Conservation (phyloP, 2,888 invertebrate genomes). For the Megamerina dolium region DNA sequence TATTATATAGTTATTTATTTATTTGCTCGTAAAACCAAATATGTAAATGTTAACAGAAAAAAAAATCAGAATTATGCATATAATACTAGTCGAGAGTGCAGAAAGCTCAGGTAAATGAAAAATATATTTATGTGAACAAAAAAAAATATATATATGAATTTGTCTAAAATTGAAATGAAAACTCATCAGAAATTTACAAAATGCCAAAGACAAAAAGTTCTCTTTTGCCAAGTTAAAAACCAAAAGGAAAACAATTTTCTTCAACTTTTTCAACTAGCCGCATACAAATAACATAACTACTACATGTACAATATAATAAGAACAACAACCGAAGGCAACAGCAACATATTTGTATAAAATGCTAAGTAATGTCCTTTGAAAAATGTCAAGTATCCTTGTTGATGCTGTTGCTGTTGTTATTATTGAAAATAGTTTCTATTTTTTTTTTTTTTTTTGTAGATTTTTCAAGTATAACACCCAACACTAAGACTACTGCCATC, state of each 20-base stretch:
- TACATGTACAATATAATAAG: too few species aligned
- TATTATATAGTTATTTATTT: too few species aligned
- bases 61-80: too few species aligned
- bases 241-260: constrained; percentile 15
- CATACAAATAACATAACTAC: too few species aligned
- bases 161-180: constrained; percentile 10
- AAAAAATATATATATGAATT: constrained; percentile 8
- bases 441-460: constrained; percentile 6
- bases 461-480: too few species aligned
- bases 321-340: constrained; percentile 2
- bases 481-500: too few species aligned
- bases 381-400: constrained; percentile 18
- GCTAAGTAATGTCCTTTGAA: constrained; percentile 16
- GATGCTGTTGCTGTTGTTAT: constrained; percentile 3
- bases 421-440: constrained; percentile 12
- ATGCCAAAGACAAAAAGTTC: constrained; percentile 21
- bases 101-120: too few species aligned
- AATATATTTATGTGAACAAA: too few species aligned
- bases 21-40: too few species aligned
- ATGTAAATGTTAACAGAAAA: too few species aligned
- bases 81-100: too few species aligned
- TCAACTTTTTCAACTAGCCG: constrained; percentile 13
- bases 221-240: constrained; percentile 13
- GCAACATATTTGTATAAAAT: constrained; percentile 3
- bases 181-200: constrained; percentile 15